Evolutionary conservation across 2,888 invertebrate genomes (phyloP), one percentile per base, ranked within the genome.

Genomic region (Hydroisotoma schaefferi): DNA sequence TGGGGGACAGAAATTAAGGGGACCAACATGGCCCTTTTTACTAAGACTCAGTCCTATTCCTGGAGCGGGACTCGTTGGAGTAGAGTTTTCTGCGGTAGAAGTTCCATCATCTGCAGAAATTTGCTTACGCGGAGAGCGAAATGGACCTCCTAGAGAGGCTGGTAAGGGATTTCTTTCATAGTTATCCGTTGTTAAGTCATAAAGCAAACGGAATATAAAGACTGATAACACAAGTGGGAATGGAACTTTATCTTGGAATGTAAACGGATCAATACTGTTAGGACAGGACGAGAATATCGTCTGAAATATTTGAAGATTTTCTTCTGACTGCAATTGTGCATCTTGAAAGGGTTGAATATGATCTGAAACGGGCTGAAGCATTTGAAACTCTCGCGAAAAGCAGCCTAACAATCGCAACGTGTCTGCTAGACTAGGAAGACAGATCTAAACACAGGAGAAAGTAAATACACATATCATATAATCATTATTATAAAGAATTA

Each of bases 161-260:
- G 61, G 40, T 12, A 33, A 20, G 6, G 63, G 52, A 25, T 59
- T 62, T 28, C 67, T 60, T 43, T 98, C 98, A 78, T 94, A 97
- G 46, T 91, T 86, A 78, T 99, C 98, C 69, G 97, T 81, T 0
- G 95, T 93, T 74, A 97, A 89, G 78, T 98, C 95, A 76, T 98
- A 97, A 18, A 99, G 80, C 55, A 94, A 81, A 59, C 97, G 83
- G 72, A 94, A 82, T 48, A 97, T 83, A 47, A 93, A 82, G 75
- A 92, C 89, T 1, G 90, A 88, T 74, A 91, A 90, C 20, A 87
- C 83, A 68, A 95, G 80, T 2, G 87, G 83, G 51, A 85, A 82
- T 6, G 94, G 91, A 70, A 94, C 83, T 59, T 83, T 82, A 12
- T 83, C 83, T 2, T 86, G 84, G 75, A 88, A 85, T 48, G 86